phyloP scores from a whole-genome alignment of 2,888 invertebrate species.

The Myopa tessellatipennis region DNA sequence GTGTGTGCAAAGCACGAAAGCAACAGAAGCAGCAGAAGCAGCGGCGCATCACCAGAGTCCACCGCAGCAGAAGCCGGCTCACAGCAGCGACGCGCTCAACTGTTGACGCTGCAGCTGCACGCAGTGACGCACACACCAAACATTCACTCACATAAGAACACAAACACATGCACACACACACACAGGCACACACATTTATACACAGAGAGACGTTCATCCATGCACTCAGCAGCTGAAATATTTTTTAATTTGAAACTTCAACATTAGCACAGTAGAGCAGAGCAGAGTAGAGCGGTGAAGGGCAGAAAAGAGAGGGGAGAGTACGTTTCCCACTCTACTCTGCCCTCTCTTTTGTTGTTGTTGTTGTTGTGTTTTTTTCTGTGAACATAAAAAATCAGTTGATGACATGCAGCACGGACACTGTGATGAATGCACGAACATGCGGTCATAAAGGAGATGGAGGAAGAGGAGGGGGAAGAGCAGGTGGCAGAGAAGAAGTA shows the following conservation, averaged over 20 bases:
- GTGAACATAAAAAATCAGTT: slow-evolving; percentile 19
- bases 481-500: neutral
- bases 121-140: neutral
- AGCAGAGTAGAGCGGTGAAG: neutral
- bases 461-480: neutral
- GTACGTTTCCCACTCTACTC: neutral
- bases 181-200: neutral
- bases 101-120: too few species aligned
- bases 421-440: slow-evolving; percentile 13
- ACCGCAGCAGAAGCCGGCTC: neutral
- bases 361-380: neutral
- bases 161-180: neutral
- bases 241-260: slow-evolving; percentile 34
- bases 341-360: neutral
- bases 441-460: neutral
- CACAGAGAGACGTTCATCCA: neutral
- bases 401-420: slow-evolving; percentile 26
- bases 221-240: neutral
- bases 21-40: neutral
- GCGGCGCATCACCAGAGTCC: neutral
- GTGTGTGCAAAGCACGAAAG: neutral
- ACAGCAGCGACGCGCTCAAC: too few species aligned
- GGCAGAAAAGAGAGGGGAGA: neutral
- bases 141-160: neutral
- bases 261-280: slow-evolving; percentile 20